Conservation (phyloP, 2,888 invertebrate species). For the Timema cristinae region DNA sequence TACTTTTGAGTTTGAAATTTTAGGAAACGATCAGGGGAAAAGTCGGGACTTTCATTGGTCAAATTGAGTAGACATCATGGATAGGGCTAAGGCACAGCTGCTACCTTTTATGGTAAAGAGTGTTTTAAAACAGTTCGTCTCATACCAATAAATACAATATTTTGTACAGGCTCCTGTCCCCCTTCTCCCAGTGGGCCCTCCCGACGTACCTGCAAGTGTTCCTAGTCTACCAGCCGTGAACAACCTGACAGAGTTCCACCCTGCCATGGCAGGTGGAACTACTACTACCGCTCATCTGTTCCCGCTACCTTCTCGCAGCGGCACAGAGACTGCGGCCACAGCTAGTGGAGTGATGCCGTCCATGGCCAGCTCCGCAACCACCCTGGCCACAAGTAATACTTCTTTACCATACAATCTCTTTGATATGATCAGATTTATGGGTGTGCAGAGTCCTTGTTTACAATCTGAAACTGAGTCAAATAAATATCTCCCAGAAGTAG, state of each 20-base stretch:
- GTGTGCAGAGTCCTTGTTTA: too few relatives aligned
- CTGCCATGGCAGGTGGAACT: conserved; percentile 17
- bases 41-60: too few relatives aligned
- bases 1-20: too few relatives aligned
- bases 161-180: background rate
- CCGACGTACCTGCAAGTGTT: background rate
- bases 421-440: too few relatives aligned
- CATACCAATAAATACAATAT: background rate
- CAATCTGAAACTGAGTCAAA: too few relatives aligned
- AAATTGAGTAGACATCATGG: too few relatives aligned
- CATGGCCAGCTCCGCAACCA: conserved; percentile 33
- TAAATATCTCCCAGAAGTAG: too few relatives aligned
- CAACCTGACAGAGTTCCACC: conserved; percentile 13
- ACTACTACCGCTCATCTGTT: conserved; percentile 32
- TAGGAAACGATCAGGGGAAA: too few relatives aligned
- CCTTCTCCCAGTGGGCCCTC: background rate
- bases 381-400: conserved; percentile 33
- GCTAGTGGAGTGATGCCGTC: conserved; percentile 36
- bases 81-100: too few relatives aligned
- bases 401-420: background rate
- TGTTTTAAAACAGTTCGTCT: background rate
- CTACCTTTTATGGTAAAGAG: too few relatives aligned
- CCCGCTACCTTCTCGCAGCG: conserved; percentile 34
- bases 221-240: background rate
- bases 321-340: conserved; percentile 33